Conservation (phyloP, 2,888 invertebrate species). For the Lottia gigantea region DNA sequence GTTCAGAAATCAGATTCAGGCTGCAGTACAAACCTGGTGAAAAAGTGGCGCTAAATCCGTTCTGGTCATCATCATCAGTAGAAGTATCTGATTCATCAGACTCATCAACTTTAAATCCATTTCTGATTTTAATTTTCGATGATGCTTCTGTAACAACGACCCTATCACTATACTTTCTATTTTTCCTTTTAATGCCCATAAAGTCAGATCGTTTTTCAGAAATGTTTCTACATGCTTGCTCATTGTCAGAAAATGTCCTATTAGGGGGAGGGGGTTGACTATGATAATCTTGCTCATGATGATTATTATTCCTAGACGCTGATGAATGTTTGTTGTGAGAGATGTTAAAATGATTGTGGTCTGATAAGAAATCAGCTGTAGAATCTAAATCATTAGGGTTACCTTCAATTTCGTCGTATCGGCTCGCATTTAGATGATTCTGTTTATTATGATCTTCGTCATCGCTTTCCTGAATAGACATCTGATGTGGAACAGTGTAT, state of each 20-base stretch:
- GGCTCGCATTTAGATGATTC: not conserved
- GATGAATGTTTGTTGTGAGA: no score
- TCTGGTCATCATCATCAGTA: constrained; percentile 36
- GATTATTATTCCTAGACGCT: no score
- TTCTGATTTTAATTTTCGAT: not conserved
- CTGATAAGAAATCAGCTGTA: no score
- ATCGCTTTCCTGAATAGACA: not conserved
- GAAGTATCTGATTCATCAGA: constrained; percentile 42
- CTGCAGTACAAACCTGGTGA: constrained; percentile 42
- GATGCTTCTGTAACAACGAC: not conserved
- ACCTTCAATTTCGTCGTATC: not conserved
- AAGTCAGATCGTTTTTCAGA: no score
- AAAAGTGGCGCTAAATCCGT: constrained; percentile 38
- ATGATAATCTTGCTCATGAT: no score
- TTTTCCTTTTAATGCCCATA: not conserved
- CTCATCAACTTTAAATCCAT: constrained; percentile 5
- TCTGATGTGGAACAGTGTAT: not conserved
- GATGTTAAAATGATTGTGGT: no score
- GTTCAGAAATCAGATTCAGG: no score
- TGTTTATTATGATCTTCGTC: not conserved
- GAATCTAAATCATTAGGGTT: not conserved
- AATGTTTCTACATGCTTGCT: no score
- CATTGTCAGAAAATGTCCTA: no score
- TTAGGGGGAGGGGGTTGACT: no score
- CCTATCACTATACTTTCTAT: not conserved